These are phyloP conservation scores for Limnephilus lunatus DNA, from an alignment of 2,888 invertebrate genomes.

Conservation along the genomic window DNA sequence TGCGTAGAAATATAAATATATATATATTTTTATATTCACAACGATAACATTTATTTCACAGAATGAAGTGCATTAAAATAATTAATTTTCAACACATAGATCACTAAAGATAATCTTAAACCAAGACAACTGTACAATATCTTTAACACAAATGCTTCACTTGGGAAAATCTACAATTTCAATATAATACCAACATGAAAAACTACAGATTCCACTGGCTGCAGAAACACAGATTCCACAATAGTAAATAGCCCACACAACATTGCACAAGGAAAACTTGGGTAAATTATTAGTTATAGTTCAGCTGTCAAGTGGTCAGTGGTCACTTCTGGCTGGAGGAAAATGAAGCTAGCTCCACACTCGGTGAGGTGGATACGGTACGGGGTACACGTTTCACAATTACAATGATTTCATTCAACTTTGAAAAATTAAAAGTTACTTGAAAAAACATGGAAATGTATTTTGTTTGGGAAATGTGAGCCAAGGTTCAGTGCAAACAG, in stretches of 20 bases:
- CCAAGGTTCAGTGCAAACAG: slow-evolving; percentile 25
- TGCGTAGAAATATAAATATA: slow-evolving; percentile 38
- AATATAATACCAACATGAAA: background rate
- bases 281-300: background rate
- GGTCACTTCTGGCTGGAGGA: slow-evolving; percentile 14
- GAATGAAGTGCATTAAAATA: slow-evolving; percentile 47
- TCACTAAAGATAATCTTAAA: slow-evolving; percentile 30
- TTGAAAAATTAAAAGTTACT: slow-evolving; percentile 4
- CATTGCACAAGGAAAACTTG: slow-evolving; percentile 18
- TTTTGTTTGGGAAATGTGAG: slow-evolving; percentile 54
- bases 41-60: slow-evolving; percentile 50
- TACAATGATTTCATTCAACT: slow-evolving; percentile 33
- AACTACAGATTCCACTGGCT: background rate
- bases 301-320: slow-evolving; percentile 42
- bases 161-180: slow-evolving; percentile 12
- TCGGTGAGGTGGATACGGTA: background rate
- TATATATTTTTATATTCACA: slow-evolving; percentile 43
- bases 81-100: slow-evolving; percentile 31
- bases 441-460: slow-evolving; percentile 63
- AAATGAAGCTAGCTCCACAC: slow-evolving; percentile 13
- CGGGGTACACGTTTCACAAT: slow-evolving; percentile 17
- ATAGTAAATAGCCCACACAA: background rate
- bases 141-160: slow-evolving; percentile 34
- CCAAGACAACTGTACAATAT: slow-evolving; percentile 41
- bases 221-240: background rate